Conservation (phyloP, 1,140 invertebrate genomes). For the Aphis gossypii region DNA sequence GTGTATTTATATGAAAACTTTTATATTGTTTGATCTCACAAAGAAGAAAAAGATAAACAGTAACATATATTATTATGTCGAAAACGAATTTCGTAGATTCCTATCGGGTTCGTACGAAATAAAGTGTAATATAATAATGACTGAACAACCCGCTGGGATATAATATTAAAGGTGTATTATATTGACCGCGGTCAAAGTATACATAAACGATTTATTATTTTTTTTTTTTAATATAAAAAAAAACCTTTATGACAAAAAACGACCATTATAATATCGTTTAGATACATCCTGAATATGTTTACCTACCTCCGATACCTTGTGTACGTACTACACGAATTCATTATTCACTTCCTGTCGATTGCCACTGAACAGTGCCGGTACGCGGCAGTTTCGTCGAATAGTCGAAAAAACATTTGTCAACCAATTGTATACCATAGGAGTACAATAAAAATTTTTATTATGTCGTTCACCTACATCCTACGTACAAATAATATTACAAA, state of each 20-base stretch:
- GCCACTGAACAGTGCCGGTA: neutral
- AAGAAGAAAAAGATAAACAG: neutral
- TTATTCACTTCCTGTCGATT: neutral
- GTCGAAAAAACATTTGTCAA: neutral
- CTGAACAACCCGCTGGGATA: neutral
- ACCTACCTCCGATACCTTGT: neutral
- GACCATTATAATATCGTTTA: neutral
- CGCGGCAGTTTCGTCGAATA: neutral
- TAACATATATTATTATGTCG: neutral
- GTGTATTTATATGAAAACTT: neutral
- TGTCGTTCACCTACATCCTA: neutral
- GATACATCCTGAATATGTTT: neutral
- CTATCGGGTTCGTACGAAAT: neutral
- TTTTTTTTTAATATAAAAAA: neutral
- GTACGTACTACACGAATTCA: neutral
- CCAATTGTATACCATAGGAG: neutral
- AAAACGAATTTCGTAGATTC: constrained; percentile 23
- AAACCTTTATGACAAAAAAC: neutral
- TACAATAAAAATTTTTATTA: neutral
- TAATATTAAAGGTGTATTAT: neutral
- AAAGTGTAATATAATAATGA: constrained; percentile 25
- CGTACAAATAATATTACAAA: neutral
- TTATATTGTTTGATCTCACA: neutral
- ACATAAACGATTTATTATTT: constrained; percentile 16
- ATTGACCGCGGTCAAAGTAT: neutral